Base-by-base conservation (phyloP, 2,888 invertebrate species). In the Pocota personata region DNA sequence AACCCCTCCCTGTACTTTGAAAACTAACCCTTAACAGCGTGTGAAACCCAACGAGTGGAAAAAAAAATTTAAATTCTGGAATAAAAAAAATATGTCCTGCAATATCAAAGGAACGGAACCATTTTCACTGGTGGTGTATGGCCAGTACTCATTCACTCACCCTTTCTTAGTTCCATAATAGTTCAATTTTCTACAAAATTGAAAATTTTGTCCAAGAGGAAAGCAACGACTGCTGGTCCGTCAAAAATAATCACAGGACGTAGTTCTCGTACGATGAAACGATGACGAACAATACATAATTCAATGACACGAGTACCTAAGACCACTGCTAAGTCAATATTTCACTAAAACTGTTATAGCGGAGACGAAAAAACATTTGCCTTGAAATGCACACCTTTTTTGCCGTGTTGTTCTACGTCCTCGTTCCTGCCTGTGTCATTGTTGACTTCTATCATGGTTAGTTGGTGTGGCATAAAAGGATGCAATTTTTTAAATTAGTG, bases 401-500 rank as follows among this genome's bases (percentile, higher is more conserved):
- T 7, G 14, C 27, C 24, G 4, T 24, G 24, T 4, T 24, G 24
- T 24, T 24, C 24, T 3, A 24, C 24, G 24, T 24, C 24, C 16
- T 32, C 1, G 1, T 10, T 1, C 8, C 16, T 14, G 2, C 3
- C 14, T 14, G 60, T 30, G 30, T 48, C n/a, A 2, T 60, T 48
- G 48, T 46, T 32, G 7, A 40, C 32, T 30, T 30, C 27, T 27
- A 55, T 40, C 55, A 43, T 24, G 67, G 19, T 69, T 57, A 43
- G 27, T 57, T 40, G 37, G 21, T 32, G 35, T 16, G 21, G 6
- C 24, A 43, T 50, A 21, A 69, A 62, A 57, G 32, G 14, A 72
- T 78, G 52, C 66, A 78, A 77, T 82, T 72, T 66, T 72, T 78
- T 52, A 78, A 82, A 67, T 72, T 60, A 78, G 72, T 78, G 37